phyloP scores from a whole-genome alignment of 2,888 invertebrate genomes.

The Ctena decussata region DNA sequence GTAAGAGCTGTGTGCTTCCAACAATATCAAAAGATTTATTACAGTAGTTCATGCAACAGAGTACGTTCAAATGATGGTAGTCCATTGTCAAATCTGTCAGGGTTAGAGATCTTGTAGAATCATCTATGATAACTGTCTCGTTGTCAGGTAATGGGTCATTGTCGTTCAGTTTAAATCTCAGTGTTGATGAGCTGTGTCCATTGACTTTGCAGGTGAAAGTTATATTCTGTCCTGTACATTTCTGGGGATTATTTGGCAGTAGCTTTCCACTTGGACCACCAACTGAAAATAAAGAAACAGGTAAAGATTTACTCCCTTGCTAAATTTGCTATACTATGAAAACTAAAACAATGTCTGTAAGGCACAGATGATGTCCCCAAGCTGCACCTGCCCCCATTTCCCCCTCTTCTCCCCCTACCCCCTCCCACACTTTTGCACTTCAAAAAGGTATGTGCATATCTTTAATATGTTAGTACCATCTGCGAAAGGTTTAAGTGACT shows the following conservation, averaged over 20 bases:
- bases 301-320: no score
- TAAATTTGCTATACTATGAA: no score
- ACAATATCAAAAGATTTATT: not conserved
- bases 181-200: not conserved
- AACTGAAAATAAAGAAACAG: not conserved
- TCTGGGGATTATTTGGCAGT: not conserved
- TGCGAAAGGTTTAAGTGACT: no score
- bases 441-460: no score
- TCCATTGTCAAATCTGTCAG: not conserved
- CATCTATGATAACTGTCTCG: not conserved
- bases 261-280: not conserved
- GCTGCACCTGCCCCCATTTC: no score
- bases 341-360: no score
- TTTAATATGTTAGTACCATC: no score
- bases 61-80: not conserved
- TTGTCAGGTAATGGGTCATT: not conserved
- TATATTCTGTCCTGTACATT: not conserved
- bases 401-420: no score
- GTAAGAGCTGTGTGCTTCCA: not conserved
- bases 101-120: not conserved
- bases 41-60: not conserved
- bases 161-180: not conserved
- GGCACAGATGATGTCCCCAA: no score
- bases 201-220: not conserved
- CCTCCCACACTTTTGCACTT: no score